Evolutionary conservation across 2,113 vertebrate species (phyloP).

Genomic region (Epinephelus lanceolatus): DNA sequence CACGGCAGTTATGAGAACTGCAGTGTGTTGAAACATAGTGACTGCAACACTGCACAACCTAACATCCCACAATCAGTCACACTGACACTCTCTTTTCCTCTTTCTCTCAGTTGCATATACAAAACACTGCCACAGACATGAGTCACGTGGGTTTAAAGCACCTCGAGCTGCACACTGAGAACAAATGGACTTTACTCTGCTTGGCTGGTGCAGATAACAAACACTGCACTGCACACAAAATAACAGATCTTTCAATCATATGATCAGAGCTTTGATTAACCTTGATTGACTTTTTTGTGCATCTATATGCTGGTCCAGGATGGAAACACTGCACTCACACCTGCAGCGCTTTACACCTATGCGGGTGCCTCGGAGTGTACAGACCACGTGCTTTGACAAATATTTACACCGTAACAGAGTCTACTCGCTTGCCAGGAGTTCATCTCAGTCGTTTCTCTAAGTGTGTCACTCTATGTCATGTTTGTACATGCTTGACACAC

Average conservation of each 20-base stretch:
- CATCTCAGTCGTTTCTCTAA: constrained; percentile 13
- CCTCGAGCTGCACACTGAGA: background rate
- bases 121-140: background rate
- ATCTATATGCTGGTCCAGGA: background rate
- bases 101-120: constrained; percentile 50
- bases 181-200: background rate
- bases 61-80: constrained; percentile 63
- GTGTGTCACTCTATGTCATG: constrained; percentile 7
- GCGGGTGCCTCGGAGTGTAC: background rate
- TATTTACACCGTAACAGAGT: constrained; percentile 58
- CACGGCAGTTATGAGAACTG: constrained; percentile 79
- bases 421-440: background rate
- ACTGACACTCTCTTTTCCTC: constrained; percentile 63
- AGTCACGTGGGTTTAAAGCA: constrained; percentile 46
- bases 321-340: constrained; percentile 26
- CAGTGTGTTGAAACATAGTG: constrained; percentile 81
- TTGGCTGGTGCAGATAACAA: background rate
- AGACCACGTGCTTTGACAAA: constrained; percentile 66
- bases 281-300: background rate
- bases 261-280: background rate
- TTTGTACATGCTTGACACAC: constrained; percentile 31
- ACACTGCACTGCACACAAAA: background rate
- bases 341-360: constrained; percentile 38
- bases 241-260: background rate
- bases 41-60: constrained; percentile 70